Conservation (phyloP, 2,888 invertebrate genomes). For the Polydrusus tereticollis region DNA sequence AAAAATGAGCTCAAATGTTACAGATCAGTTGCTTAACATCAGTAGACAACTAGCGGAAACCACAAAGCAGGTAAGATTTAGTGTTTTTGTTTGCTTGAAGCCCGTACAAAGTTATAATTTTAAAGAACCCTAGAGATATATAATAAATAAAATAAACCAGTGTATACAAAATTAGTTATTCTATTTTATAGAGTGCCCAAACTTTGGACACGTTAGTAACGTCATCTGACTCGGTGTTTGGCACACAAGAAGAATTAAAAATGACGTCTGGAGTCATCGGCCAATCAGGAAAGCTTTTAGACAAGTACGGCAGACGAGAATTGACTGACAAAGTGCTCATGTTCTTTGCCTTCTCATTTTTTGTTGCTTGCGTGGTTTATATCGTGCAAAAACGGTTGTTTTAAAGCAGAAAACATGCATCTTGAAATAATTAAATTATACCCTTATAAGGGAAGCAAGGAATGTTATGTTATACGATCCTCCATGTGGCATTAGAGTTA, state of each 20-base stretch:
- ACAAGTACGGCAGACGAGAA: slow-evolving; percentile 94
- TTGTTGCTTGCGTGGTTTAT: slow-evolving; percentile 91
- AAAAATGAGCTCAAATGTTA: slow-evolving; percentile 82
- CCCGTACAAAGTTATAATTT: too few species aligned
- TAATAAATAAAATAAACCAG: too few species aligned
- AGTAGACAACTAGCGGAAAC: slow-evolving; percentile 90
- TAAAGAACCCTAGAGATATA: too few species aligned
- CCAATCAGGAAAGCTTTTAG: slow-evolving; percentile 90
- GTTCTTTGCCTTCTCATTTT: slow-evolving; percentile 88
- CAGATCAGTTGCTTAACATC: slow-evolving; percentile 87
- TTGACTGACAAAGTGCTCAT: slow-evolving; percentile 95
- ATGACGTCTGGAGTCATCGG: slow-evolving; percentile 89
- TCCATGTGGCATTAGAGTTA: too few species aligned
- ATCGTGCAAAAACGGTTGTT: slow-evolving; percentile 92
- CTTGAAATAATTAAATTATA: too few species aligned
- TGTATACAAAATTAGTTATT: too few species aligned
- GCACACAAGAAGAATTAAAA: slow-evolving; percentile 85
- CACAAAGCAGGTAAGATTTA: slow-evolving; percentile 65
- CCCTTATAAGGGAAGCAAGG: too few species aligned
- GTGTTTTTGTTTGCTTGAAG: background rate
- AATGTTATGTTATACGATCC: too few species aligned
- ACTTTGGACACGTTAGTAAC: slow-evolving; percentile 84
- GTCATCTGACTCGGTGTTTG: slow-evolving; percentile 78
- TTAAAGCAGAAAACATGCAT: slow-evolving; percentile 59
- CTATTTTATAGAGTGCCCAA: slow-evolving; percentile 74